phyloP scores from a whole-genome alignment of 2,797 vertebrate genomes.

The Melanotaenia trifasciata region DNA sequence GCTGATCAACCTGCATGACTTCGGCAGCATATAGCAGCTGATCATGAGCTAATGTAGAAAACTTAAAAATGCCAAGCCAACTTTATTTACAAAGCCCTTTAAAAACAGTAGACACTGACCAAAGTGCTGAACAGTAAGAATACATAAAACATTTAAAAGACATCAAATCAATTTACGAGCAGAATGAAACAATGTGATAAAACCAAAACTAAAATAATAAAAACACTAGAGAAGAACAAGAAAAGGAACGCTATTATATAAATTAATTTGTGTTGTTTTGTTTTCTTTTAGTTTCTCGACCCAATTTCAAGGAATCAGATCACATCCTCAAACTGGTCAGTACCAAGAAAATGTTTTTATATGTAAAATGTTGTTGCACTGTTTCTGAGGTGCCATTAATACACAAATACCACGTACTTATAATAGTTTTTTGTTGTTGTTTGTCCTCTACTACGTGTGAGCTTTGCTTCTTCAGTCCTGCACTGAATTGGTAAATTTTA shows the following conservation, averaged over 20 bases:
- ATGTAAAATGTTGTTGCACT: not conserved
- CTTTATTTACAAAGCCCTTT: too few species aligned
- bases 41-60: not conserved
- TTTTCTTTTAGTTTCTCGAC: conserved; percentile 50
- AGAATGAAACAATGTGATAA: too few species aligned
- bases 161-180: too few species aligned
- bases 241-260: not conserved
- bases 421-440: not conserved
- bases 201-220: not conserved
- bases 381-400: not conserved
- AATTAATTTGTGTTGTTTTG: not conserved
- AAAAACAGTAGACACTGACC: too few species aligned
- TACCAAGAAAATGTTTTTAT: not conserved
- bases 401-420: not conserved
- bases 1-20: not conserved
- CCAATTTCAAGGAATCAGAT: conserved; percentile 72
- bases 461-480: not conserved
- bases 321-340: conserved; percentile 89
- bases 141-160: too few species aligned
- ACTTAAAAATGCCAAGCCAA: not conserved
- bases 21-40: not conserved
- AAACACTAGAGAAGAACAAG: too few species aligned
- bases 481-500: not conserved
- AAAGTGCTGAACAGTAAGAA: too few species aligned
- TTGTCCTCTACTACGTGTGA: not conserved